Conservation (phyloP, 1,140 invertebrate species). For the Drosophila auraria region DNA sequence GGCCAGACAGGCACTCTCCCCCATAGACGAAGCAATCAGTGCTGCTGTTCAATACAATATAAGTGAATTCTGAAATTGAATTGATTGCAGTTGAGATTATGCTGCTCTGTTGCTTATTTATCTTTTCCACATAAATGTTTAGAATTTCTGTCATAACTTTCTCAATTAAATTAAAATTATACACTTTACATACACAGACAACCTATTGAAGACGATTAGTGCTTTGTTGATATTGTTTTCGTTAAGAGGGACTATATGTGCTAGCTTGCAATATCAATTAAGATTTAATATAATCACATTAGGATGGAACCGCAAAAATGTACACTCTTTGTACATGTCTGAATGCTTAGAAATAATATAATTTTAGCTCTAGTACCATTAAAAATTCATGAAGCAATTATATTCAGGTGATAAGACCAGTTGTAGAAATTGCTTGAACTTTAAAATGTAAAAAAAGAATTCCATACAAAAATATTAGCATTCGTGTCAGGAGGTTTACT, state of each 20-base stretch:
- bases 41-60: background rate
- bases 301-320: no score
- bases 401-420: background rate
- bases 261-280: no score
- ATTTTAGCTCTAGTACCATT: background rate
- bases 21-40: conserved; percentile 4
- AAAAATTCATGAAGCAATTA: background rate
- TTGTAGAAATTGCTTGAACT: background rate
- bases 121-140: no score
- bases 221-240: no score
- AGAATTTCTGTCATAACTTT: background rate
- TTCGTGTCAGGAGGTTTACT: background rate
- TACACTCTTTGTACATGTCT: no score
- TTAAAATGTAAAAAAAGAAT: background rate
- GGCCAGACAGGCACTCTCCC: background rate
- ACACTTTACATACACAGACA: background rate
- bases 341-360: background rate
- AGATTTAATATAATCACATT: no score
- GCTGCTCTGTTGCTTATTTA: no score
- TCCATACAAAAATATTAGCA: background rate
- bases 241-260: no score
- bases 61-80: background rate
- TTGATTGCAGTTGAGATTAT: background rate
- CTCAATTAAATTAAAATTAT: background rate
- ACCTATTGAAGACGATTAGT: no score